A percentile compares a stretch with the other conserved stretches of the same genome.
Conservation (phyloP, 1,140 invertebrate genomes). For the Chymomyza costata region DNA sequence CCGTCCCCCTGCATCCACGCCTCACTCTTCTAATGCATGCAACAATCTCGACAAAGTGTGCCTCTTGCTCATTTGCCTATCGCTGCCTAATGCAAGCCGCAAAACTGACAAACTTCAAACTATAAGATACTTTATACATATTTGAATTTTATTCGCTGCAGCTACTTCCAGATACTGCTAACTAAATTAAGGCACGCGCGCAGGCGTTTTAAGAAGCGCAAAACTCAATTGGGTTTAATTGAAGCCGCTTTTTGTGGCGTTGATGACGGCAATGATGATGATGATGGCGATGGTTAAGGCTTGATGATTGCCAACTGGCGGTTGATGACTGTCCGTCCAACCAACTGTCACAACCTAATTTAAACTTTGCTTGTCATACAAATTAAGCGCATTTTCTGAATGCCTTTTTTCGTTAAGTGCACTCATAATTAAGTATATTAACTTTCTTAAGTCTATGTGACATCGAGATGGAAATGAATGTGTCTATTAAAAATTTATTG, state of each 20-base stretch:
- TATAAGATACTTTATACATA: not conserved
- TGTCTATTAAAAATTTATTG: no score
- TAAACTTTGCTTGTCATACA: conserved; percentile 36
- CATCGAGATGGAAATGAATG: no score
- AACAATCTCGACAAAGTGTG: conserved; percentile 12
- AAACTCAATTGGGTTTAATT: conserved; percentile 71
- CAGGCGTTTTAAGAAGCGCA: conserved; percentile 52
- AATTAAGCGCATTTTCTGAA: conserved; percentile 58
- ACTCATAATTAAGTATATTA: no score
- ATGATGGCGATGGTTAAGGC: no score
- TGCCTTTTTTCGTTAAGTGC: no score
- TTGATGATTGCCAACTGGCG: not conserved
- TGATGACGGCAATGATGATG: no score
- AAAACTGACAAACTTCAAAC: not conserved
- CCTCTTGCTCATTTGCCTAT: conserved; percentile 56
- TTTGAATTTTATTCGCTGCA: conserved; percentile 43
- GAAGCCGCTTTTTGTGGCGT: no score
- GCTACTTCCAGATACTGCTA: conserved; percentile 13
- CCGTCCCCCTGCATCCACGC: not conserved
- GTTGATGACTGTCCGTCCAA: conserved; percentile 25
- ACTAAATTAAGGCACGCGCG: conserved; percentile 71
- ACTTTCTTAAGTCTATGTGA: no score
- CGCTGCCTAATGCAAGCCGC: no score
- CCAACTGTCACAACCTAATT: conserved; percentile 54
- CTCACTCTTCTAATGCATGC: conserved; percentile 43